These are phyloP conservation scores for Stichopus horrens DNA, from an alignment of 53 echinoderm and acorn worm species.

Conservation along the genomic window DNA sequence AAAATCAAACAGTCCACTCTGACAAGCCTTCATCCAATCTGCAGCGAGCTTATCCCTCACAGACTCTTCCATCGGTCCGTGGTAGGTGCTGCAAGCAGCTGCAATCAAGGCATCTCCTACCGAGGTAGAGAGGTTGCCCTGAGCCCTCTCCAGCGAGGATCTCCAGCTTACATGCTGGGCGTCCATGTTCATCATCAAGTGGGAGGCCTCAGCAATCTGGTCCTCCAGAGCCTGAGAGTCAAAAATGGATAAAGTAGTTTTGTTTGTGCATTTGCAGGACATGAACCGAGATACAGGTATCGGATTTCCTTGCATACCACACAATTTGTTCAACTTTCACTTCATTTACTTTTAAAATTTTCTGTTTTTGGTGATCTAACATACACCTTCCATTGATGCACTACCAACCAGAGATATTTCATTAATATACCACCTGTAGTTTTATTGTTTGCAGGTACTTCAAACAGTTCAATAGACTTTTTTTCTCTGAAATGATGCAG, in stretches of 20 bases:
- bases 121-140: slow-evolving; percentile 71
- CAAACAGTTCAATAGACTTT: no score
- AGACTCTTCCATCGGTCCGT: slow-evolving; percentile 81
- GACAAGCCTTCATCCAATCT: slow-evolving; percentile 85
- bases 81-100: slow-evolving; percentile 85
- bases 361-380: no score
- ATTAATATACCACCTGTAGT: no score
- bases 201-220: slow-evolving; percentile 73
- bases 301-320: no score
- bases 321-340: no score
- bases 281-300: no score
- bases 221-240: slow-evolving; percentile 61
- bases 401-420: no score
- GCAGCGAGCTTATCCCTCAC: slow-evolving; percentile 56
- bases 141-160: slow-evolving; percentile 58
- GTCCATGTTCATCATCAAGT: slow-evolving; percentile 84
- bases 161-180: slow-evolving; percentile 85
- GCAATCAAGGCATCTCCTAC: slow-evolving; percentile 86
- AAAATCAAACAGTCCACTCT: slow-evolving; percentile 62
- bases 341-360: no score
- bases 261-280: not conserved
- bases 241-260: not conserved
- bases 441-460: no score
- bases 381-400: no score
- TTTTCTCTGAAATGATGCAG: no score